Conservation (phyloP, 2,797 vertebrate species). For the Gymnopithys bicolor region DNA sequence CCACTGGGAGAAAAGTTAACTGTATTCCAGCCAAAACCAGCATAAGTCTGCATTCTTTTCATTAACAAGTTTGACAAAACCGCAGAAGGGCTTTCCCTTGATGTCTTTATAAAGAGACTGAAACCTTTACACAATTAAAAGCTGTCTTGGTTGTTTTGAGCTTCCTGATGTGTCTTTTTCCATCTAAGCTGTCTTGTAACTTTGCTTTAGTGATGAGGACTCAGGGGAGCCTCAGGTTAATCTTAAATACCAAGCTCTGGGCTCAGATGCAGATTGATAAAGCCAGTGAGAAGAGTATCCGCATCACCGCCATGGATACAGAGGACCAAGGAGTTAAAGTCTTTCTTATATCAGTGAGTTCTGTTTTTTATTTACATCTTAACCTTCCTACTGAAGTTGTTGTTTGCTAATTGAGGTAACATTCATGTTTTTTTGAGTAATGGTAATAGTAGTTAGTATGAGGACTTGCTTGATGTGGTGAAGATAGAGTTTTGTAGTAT, state of each 20-base stretch:
- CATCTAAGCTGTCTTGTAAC: not conserved
- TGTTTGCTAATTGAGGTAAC: not conserved
- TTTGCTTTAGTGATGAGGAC: slow-evolving; percentile 93
- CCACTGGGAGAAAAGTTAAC: not conserved
- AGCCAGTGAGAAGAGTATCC: slow-evolving; percentile 97
- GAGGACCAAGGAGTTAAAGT: slow-evolving; percentile 99
- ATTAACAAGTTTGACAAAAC: not conserved
- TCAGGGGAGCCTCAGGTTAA: slow-evolving; percentile 95
- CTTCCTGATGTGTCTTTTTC: not conserved
- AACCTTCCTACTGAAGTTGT: not conserved
- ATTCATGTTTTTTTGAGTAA: not conserved
- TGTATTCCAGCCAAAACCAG: not conserved
- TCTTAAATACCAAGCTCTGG: slow-evolving; percentile 99
- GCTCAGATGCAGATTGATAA: slow-evolving; percentile 99
- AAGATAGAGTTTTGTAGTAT: not conserved
- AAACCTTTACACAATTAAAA: not conserved
- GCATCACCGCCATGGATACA: slow-evolving; percentile 97
- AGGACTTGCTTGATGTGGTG: not conserved
- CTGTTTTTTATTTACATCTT: not conserved
- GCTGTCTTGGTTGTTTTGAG: not conserved
- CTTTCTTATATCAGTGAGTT: slow-evolving; percentile 94
- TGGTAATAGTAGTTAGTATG: not conserved
- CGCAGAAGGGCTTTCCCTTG: not conserved
- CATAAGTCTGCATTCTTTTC: not conserved
- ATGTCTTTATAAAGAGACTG: not conserved